Conservation (phyloP, 2,888 invertebrate species). For the Oithona nana region DNA sequence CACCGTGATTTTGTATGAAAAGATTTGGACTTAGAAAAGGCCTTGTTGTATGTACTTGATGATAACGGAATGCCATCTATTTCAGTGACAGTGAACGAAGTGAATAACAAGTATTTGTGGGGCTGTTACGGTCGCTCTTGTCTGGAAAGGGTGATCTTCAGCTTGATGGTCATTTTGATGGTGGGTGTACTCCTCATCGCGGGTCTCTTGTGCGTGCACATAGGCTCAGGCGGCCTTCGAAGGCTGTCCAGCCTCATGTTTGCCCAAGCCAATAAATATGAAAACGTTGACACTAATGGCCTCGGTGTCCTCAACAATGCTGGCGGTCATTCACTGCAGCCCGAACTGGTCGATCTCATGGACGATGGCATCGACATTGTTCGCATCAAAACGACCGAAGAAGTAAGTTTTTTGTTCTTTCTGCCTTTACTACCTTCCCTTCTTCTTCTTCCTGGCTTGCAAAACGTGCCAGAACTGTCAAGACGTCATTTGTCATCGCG, state of each 20-base stretch:
- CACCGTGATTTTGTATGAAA: too few relatives aligned
- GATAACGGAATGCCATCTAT: too few relatives aligned
- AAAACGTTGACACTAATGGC: neutral
- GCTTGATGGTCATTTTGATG: neutral
- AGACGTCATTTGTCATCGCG: too few relatives aligned
- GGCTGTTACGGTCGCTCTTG: neutral
- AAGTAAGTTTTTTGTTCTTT: neutral
- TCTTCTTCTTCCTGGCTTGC: too few relatives aligned
- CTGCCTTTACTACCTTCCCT: too few relatives aligned
- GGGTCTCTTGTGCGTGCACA: neutral
- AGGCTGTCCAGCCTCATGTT: neutral
- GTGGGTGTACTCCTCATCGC: neutral
- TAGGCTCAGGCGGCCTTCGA: neutral
- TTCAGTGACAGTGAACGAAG: too few relatives aligned
- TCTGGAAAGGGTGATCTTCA: slow-evolving; percentile 1
- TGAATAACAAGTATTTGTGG: neutral
- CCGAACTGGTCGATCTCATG: neutral
- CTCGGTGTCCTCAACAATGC: too few relatives aligned
- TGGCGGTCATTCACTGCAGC: neutral
- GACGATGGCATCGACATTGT: neutral
- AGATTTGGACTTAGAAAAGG: too few relatives aligned
- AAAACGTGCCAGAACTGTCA: too few relatives aligned
- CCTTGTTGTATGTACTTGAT: too few relatives aligned
- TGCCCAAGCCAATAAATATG: neutral
- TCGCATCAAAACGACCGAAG: neutral